Evolutionary conservation across 2,113 vertebrate species (phyloP).

Genomic region (Larimichthys crocea): DNA sequence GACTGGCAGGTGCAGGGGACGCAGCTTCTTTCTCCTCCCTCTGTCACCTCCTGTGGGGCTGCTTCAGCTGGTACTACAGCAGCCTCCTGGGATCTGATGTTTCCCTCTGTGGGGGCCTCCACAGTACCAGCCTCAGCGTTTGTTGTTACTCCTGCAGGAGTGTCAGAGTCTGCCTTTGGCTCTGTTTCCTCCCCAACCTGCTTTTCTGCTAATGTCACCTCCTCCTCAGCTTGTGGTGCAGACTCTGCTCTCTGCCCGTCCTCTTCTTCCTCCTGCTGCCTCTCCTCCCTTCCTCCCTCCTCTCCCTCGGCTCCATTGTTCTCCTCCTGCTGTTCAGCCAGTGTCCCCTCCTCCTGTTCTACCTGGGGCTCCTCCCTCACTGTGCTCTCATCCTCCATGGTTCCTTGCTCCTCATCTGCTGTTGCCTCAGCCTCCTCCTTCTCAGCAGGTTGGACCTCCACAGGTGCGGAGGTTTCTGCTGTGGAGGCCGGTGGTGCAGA

Average conservation of each 20-base stretch:
- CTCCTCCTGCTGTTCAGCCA: slow-evolving; percentile 64
- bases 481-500: neutral
- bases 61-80: slow-evolving; percentile 56
- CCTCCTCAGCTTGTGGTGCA: slow-evolving; percentile 17
- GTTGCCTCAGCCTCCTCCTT: neutral
- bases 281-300: slow-evolving; percentile 17
- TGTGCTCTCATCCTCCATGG: slow-evolving; percentile 72
- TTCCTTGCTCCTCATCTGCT: slow-evolving; percentile 20
- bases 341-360: slow-evolving; percentile 58
- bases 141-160: neutral
- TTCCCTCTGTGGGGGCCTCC: slow-evolving; percentile 30
- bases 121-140: neutral
- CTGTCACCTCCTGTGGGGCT: slow-evolving; percentile 51
- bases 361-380: slow-evolving; percentile 74
- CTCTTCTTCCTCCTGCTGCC: slow-evolving; percentile 14
- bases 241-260: slow-evolving; percentile 32
- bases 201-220: slow-evolving; percentile 23
- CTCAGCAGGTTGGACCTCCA: slow-evolving; percentile 64
- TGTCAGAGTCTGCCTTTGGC: slow-evolving; percentile 24
- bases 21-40: slow-evolving; percentile 55
- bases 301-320: neutral
- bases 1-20: slow-evolving; percentile 75
- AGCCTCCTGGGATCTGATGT: slow-evolving; percentile 19
- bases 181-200: slow-evolving; percentile 31
- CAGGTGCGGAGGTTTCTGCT: slow-evolving; percentile 1